A percentile compares a stretch with the other conserved stretches of the same genome.
Conservation (phyloP, 2,888 invertebrate genomes). For the Anaspis maculata region DNA sequence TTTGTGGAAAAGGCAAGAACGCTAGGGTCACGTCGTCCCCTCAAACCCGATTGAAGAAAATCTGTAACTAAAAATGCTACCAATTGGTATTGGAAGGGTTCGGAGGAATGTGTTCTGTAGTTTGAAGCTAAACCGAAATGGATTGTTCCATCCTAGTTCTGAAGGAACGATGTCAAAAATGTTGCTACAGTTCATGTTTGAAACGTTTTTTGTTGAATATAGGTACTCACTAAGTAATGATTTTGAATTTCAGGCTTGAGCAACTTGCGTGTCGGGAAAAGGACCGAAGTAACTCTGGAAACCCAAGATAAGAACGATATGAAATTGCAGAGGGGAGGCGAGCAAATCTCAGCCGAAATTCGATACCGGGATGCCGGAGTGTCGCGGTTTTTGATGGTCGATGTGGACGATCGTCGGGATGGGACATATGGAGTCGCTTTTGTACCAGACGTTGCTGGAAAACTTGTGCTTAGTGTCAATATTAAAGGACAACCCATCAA, state of each 20-base stretch:
- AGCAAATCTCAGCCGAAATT: conserved; percentile 50
- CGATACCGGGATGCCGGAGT: conserved; percentile 46
- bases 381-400: conserved; percentile 41
- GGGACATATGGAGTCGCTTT: conserved; percentile 56
- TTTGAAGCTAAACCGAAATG: too few relatives aligned
- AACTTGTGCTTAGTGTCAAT: conserved; percentile 52
- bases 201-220: too few relatives aligned
- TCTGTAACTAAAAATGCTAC: too few relatives aligned
- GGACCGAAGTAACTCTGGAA: conserved; percentile 52
- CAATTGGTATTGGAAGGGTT: too few relatives aligned
- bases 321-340: conserved; percentile 59
- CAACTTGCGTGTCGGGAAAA: conserved; percentile 54
- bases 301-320: conserved; percentile 55
- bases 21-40: too few relatives aligned
- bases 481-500: conserved; percentile 59
- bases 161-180: too few relatives aligned
- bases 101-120: too few relatives aligned
- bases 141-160: too few relatives aligned
- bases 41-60: too few relatives aligned
- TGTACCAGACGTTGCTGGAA: conserved; percentile 56
- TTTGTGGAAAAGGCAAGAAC: too few relatives aligned
- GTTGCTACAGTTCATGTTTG: too few relatives aligned
- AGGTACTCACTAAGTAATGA: too few relatives aligned
- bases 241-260: conserved; percentile 47
- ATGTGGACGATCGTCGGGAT: conserved; percentile 53